Base-by-base conservation (phyloP, 2,888 invertebrate genomes). In the Digitonthophagus gazella region DNA sequence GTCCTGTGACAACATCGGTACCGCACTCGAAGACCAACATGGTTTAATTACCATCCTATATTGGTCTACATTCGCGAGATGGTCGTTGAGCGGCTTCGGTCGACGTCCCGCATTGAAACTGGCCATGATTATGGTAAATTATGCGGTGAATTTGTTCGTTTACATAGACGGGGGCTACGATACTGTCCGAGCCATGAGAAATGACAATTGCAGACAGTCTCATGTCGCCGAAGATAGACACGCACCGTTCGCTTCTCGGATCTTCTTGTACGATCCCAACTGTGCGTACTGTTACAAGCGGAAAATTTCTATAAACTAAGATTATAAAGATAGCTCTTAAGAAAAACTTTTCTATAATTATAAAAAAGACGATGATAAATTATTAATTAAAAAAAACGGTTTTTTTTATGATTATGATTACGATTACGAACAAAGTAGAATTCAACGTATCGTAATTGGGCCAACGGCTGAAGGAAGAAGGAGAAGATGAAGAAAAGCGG, bases 31-130 rank as follows among this genome's bases (percentile, higher is more conserved):
- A 18, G 61, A 61, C 61, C 19, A 61, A 61, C 8, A 61, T 19
- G 61, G 61, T 20, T 61, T 61, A 61, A 61, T 61, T 61, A 19
- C 61, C 16, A 61, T 61, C 61, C 61, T 61, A 61, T 61, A 61
- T 61, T 61, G 61, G 61, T 61, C 61, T 61, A 61, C 61, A 61
- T 61, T 18, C 61, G 61, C 61, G 61, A 19, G 61, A 61, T 61
- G 18, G 61, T 61, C 61, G 61, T 18, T 18, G 61, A 11, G 18
- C 61, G 61, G n/a, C 19, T 20, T 6, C 18, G 61, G 18, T 61
- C 61, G 61, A 61, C 61, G 19, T 6, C 16, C 18, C n/a, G 16
- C 18, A 20, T 61, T 19, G 61, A 18, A 61, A 61, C 19, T 19
- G n/a, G 19, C 18, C 61, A 61, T 61, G 61, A 61, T 61, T 61